Conservation (phyloP, 1,140 invertebrate genomes). For the Galendromus occidentalis region DNA sequence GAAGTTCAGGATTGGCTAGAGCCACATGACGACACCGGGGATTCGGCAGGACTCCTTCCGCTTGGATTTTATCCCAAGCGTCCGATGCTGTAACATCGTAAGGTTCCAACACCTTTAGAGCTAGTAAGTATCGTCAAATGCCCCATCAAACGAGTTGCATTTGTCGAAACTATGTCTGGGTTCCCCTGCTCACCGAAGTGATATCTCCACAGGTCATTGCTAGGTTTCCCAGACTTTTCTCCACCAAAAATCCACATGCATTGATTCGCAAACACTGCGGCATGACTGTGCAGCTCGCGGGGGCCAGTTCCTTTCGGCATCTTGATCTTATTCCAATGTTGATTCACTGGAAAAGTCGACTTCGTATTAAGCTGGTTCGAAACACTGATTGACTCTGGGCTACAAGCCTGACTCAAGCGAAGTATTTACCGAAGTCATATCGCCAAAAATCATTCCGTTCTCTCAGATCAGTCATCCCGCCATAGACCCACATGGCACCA, state of each 20-base stretch:
- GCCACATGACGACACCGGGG: conserved; percentile 40
- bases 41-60: conserved; percentile 44
- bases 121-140: too few relatives aligned
- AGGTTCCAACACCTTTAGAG: too few relatives aligned
- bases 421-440: conserved; percentile 42
- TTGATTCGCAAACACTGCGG: conserved; percentile 50
- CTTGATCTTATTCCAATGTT: neutral
- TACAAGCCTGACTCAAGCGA: conserved; percentile 8
- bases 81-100: conserved; percentile 39
- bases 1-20: conserved; percentile 20
- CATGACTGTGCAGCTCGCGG: conserved; percentile 55
- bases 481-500: conserved; percentile 62
- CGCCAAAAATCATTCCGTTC: conserved; percentile 62
- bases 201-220: conserved; percentile 65
- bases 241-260: conserved; percentile 66
- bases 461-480: conserved; percentile 65
- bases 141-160: too few relatives aligned
- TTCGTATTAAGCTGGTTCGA: conserved; percentile 31
- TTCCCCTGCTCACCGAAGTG: conserved; percentile 46
- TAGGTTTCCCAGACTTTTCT: conserved; percentile 43
- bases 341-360: neutral
- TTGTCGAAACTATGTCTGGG: too few relatives aligned
- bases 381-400: conserved; percentile 7
- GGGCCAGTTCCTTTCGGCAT: conserved; percentile 31
- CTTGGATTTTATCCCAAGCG: conserved; percentile 50